Evolutionary conservation across 1,140 invertebrate species (phyloP), one percentile per base, ranked within the genome.

Genomic region (Marisa cornuarietis): DNA sequence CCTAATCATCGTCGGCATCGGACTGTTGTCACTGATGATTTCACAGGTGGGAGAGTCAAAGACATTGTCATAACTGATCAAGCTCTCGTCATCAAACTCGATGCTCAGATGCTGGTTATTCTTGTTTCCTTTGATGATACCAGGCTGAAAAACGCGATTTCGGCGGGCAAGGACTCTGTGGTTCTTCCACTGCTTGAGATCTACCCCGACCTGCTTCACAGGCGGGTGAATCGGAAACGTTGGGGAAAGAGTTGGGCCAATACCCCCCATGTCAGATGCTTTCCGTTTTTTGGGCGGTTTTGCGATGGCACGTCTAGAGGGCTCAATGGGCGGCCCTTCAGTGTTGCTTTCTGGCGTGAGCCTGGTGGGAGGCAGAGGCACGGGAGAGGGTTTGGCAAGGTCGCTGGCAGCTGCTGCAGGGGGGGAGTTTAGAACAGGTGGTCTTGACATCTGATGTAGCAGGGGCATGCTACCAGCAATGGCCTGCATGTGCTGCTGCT

Each of bases 21-120:
- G 97, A 90, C 96, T 95, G 83, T 97, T 96, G 91, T 99, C 97
- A 90, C 96, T 94, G 85, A 99, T 97, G 84, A 99, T 94, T 91
- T 97, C 95, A 90, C 81, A 83, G 22, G 94, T 95, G 88, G 95
- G 95, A 84, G 95, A 94, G 86, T 94, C 94, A 85, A 97, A 93
- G 80, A 92, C 92, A 89, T 90, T 90, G 84, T 83, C 92, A 91
- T 91, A 92, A 66, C 93, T 92, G 73, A 94, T 91, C 26, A 93
- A 86, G 81, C 94, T 93, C 58, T 92, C 92, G 78, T 93, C 92
- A 91, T 96, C 95, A 82, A 96, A 93, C 88, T 95, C 93, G 31
- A 96, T 94, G 72, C 93, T 93, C 82, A 96, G 93, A 90, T 95
- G 93, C 91, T 92, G 61, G 92, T 93, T 89, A 93, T 93, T 80